Percentiles rank a stretch among this genome's conserved stretches.
phyloP scores from a whole-genome alignment of 2,888 invertebrate species.

The Colostygia pectinataria region DNA sequence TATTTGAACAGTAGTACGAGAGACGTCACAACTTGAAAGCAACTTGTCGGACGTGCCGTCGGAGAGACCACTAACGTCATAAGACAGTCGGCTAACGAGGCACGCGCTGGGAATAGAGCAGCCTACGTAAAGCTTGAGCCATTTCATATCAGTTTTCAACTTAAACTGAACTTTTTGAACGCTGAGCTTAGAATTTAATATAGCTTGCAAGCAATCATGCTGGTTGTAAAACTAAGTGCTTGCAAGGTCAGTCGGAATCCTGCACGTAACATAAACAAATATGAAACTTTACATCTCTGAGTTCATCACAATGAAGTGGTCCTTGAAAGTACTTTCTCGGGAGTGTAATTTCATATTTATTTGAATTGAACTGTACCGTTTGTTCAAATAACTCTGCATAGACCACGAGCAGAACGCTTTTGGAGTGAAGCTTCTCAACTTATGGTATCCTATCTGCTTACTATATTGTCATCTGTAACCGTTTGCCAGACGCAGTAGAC shows the following conservation, averaged over 20 bases:
- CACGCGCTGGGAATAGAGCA: slow-evolving; percentile 48
- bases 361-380: no score
- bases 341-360: no score
- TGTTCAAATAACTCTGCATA: no score
- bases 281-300: no score
- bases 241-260: no score
- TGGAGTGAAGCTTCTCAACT: neutral
- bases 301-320: no score
- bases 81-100: slow-evolving; percentile 66
- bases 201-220: no score
- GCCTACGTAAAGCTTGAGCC: slow-evolving; percentile 3
- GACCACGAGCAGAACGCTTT: no score
- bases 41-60: slow-evolving; percentile 39
- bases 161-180: slow-evolving; percentile 6
- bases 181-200: neutral
- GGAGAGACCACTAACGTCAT: slow-evolving; percentile 64
- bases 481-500: slow-evolving; percentile 12
- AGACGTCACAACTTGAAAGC: slow-evolving; percentile 7
- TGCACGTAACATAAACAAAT: no score
- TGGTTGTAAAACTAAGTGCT: no score
- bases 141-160: neutral
- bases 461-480: slow-evolving; percentile 10
- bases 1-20: no score
- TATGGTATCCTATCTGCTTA: neutral
- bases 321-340: no score